These are phyloP conservation scores for Aphrocallistes beatrix DNA, from an alignment of 37 sponge, comb jelly and placozoan genomes.

Conservation along the genomic window DNA sequence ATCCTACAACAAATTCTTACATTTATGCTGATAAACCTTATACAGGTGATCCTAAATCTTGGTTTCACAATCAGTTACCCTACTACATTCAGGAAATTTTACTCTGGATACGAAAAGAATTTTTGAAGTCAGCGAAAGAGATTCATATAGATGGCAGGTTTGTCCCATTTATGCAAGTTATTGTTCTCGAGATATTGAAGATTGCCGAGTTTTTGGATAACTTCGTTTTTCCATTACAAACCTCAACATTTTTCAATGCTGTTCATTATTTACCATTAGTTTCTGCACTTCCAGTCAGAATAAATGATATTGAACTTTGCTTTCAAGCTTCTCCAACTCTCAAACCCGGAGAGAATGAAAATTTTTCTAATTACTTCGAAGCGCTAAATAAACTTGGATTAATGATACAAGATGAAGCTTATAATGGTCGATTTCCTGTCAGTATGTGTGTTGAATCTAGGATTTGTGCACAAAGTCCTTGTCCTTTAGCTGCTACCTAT, in stretches of 20 bases:
- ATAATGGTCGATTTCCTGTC: neutral
- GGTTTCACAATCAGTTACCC: neutral
- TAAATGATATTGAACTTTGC: neutral
- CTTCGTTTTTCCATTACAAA: neutral
- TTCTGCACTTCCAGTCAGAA: neutral
- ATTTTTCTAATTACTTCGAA: neutral
- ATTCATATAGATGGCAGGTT: neutral
- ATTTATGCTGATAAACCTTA: neutral
- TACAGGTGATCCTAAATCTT: neutral
- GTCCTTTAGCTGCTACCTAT: neutral
- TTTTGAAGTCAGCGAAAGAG: neutral
- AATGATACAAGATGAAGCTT: neutral
- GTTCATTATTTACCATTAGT: neutral
- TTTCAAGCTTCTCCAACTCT: neutral
- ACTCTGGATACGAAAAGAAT: neutral
- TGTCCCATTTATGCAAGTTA: neutral
- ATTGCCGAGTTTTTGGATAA: neutral
- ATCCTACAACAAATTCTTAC: neutral
- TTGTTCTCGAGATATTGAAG: neutral
- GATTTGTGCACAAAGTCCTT: neutral
- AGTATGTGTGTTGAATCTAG: conserved; percentile 1
- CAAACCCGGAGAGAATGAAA: neutral
- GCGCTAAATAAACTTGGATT: neutral
- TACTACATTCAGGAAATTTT: neutral
- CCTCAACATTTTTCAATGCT: neutral